Percentiles rank a stretch among this genome's conserved stretches.
Conservation (phyloP, 2,888 invertebrate species). For the Willowsia nigromaculata region DNA sequence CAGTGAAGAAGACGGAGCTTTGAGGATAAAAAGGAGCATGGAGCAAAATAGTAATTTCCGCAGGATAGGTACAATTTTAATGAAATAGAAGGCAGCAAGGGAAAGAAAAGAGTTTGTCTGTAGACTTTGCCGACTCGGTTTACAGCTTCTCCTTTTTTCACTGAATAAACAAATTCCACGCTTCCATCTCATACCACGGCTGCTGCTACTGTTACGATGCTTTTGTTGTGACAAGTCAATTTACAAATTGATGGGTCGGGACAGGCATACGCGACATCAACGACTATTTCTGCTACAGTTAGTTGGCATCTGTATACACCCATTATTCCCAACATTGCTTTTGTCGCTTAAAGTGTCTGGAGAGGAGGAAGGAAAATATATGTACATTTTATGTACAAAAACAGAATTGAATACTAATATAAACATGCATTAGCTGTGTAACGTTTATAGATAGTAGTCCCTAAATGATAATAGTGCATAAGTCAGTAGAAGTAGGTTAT, state of each 20-base stretch:
- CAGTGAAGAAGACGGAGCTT: neutral
- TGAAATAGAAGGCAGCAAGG: neutral
- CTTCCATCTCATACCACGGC: neutral
- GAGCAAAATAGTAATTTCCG: constrained; percentile 43
- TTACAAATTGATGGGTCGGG: constrained; percentile 37
- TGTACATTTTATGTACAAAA: neutral
- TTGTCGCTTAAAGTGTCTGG: neutral
- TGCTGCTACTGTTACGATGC: neutral
- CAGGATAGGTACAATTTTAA: constrained; percentile 11
- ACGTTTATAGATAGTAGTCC: no score
- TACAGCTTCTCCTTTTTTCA: neutral
- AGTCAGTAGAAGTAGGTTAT: neutral
- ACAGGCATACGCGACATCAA: neutral
- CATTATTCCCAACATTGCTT: neutral
- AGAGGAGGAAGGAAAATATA: neutral
- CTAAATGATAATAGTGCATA: neutral
- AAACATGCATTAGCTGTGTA: no score
- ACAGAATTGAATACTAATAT: no score
- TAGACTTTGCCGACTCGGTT: neutral
- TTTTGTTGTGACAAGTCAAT: constrained; percentile 50
- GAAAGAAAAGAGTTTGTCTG: neutral
- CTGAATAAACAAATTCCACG: neutral
- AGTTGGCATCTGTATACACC: neutral
- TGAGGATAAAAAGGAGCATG: neutral
- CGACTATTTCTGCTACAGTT: neutral